Conservation (phyloP, 1,140 invertebrate genomes). For the Drosophila lini region DNA sequence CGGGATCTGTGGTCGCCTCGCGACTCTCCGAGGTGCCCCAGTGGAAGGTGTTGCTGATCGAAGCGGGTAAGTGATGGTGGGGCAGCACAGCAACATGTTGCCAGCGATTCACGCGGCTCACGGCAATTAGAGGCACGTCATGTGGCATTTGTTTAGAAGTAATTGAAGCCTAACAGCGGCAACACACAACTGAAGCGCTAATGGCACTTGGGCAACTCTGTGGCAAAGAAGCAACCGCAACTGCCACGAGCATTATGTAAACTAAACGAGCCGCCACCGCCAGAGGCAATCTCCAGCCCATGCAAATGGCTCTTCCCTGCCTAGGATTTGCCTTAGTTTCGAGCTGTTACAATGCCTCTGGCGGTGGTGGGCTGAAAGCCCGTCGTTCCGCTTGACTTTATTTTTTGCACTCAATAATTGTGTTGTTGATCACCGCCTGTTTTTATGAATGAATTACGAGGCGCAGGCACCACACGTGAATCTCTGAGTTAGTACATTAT, state of each 20-base stretch:
- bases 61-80: constrained; percentile 88
- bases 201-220: constrained; percentile 71
- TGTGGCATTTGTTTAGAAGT: constrained; percentile 81
- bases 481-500: constrained; percentile 1
- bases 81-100: constrained; percentile 67
- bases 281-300: constrained; percentile 43
- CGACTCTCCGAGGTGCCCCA: constrained; percentile 91
- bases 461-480: constrained; percentile 43
- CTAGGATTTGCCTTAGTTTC: constrained; percentile 14
- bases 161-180: constrained; percentile 77
- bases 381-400: constrained; percentile 48
- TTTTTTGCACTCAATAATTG: constrained; percentile 55
- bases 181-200: constrained; percentile 53
- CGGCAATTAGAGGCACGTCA: constrained; percentile 75
- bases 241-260: constrained; percentile 75
- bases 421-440: constrained; percentile 39
- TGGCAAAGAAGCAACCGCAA: constrained; percentile 71
- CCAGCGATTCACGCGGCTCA: constrained; percentile 32
- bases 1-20: constrained; percentile 92
- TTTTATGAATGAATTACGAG: constrained; percentile 75
- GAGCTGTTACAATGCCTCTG: constrained; percentile 19
- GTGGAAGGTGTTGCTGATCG: constrained; percentile 92
- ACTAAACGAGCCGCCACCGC: constrained; percentile 61
- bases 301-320: constrained; percentile 57
- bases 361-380: not conserved